phyloP scores from a whole-genome alignment of 1,140 invertebrate species.

The Orchestia grillus region DNA sequence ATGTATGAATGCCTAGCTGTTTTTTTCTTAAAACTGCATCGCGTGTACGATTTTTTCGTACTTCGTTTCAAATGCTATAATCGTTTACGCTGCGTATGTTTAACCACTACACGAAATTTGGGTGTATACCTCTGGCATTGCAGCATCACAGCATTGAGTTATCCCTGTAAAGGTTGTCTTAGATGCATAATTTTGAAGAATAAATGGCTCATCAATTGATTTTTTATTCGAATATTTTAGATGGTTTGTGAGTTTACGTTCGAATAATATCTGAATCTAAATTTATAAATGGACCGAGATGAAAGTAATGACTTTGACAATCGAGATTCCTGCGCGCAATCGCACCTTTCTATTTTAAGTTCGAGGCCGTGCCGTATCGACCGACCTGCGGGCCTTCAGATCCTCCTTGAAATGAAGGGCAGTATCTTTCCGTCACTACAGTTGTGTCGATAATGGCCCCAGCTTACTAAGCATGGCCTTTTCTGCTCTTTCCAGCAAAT shows the following conservation, averaged over 20 bases:
- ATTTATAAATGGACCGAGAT: not conserved
- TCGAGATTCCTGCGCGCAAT: not conserved
- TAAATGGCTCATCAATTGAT: not conserved
- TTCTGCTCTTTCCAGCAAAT: not conserved
- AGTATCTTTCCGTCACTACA: not conserved
- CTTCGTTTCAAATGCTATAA: too few species aligned
- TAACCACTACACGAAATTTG: too few species aligned
- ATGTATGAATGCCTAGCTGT: too few species aligned
- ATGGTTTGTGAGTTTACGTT: not conserved
- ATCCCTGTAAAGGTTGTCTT: too few species aligned
- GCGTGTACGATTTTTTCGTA: too few species aligned
- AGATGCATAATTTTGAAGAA: not conserved
- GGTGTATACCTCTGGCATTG: too few species aligned
- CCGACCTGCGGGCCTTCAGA: not conserved
- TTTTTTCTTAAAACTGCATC: too few species aligned
- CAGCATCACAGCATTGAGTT: too few species aligned
- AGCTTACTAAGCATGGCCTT: not conserved
- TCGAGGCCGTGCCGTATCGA: not conserved
- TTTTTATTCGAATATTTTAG: not conserved
- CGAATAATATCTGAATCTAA: not conserved
- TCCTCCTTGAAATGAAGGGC: not conserved
- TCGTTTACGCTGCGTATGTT: too few species aligned
- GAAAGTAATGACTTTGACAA: not conserved
- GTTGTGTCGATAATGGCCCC: conserved; percentile 5
- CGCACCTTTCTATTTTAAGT: not conserved